Percentiles rank a stretch among this genome's conserved stretches.
phyloP scores from a whole-genome alignment of 2,888 invertebrate genomes.

The Xestoiulus laeticollis region DNA sequence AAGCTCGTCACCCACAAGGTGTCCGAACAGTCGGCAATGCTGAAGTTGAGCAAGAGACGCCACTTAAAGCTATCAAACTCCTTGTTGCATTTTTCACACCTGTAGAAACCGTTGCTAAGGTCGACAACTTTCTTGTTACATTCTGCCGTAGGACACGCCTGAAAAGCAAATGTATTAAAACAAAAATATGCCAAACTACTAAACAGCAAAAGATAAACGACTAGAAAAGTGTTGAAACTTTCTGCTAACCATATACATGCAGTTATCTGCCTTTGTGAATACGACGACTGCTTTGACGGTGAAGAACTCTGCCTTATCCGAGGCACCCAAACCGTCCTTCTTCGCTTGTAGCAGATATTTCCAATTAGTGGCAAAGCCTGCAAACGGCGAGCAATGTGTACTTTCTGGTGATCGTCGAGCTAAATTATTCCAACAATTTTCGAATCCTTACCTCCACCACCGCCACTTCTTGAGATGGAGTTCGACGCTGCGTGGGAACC shows the following conservation, averaged over 20 bases:
- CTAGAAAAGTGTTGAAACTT: constrained; percentile 46
- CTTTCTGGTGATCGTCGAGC: no score
- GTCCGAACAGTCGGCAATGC: constrained; percentile 86
- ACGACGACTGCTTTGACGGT: constrained; percentile 80
- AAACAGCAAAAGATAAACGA: background rate
- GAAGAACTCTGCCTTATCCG: constrained; percentile 84
- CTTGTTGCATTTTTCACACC: constrained; percentile 94
- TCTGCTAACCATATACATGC: constrained; percentile 76
- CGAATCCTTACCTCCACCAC: constrained; percentile 55
- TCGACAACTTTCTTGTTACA: constrained; percentile 97
- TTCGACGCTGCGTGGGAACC: constrained; percentile 66
- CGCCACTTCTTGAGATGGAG: constrained; percentile 55
- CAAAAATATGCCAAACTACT: background rate
- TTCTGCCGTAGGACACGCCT: constrained; percentile 83
- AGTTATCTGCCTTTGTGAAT: constrained; percentile 81
- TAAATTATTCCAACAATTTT: background rate
- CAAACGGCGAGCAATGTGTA: background rate
- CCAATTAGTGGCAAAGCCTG: constrained; percentile 66
- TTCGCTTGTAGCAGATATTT: constrained; percentile 80
- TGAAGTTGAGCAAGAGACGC: constrained; percentile 80
- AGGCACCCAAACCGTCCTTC: constrained; percentile 69
- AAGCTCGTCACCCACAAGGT: constrained; percentile 93
- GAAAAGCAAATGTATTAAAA: constrained; percentile 29
- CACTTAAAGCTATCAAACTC: constrained; percentile 87
- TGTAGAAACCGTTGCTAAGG: constrained; percentile 83